phyloP scores from a whole-genome alignment of 2,797 vertebrate species.

The Aplochiton taeniatus region DNA sequence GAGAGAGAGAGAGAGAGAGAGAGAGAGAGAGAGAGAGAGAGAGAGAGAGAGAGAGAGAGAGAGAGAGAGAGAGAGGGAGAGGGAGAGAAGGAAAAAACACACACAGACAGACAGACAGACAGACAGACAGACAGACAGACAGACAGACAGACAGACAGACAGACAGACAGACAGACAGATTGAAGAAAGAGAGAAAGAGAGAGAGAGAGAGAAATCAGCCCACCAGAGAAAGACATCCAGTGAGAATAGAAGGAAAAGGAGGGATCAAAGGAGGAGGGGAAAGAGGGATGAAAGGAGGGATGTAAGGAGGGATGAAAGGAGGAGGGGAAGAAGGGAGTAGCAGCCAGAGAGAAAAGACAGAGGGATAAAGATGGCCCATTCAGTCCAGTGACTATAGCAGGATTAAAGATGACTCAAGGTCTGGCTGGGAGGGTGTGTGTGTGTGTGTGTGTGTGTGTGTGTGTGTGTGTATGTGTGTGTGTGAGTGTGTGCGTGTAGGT shows the following conservation, averaged over 20 bases:
- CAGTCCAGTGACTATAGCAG: too few species aligned
- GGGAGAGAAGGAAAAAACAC: constrained; percentile 1
- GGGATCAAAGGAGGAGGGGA: not conserved
- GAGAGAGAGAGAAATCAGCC: not conserved
- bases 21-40: constrained; percentile 29
- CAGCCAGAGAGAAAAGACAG: not conserved
- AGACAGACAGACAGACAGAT: constrained; percentile 1
- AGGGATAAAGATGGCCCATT: too few species aligned
- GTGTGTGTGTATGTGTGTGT: too few species aligned
- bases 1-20: constrained; percentile 20
- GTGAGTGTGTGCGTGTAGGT: too few species aligned
- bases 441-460: too few species aligned
- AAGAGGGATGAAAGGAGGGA: not conserved
- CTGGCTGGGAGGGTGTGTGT: too few species aligned
- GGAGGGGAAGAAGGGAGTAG: not conserved
- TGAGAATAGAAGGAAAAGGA: too few species aligned
- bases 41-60: constrained; percentile 4
- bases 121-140: constrained; percentile 6
- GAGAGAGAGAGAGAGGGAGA: constrained; percentile 15
- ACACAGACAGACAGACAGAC: not conserved
- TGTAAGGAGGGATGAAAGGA: not conserved
- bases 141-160: not conserved
- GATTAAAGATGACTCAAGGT: too few species aligned
- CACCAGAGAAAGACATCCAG: too few species aligned
- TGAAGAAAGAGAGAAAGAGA: not conserved